Base-by-base conservation (phyloP, 2,113 vertebrate species). In the Tenebrosternarchus preto region DNA sequence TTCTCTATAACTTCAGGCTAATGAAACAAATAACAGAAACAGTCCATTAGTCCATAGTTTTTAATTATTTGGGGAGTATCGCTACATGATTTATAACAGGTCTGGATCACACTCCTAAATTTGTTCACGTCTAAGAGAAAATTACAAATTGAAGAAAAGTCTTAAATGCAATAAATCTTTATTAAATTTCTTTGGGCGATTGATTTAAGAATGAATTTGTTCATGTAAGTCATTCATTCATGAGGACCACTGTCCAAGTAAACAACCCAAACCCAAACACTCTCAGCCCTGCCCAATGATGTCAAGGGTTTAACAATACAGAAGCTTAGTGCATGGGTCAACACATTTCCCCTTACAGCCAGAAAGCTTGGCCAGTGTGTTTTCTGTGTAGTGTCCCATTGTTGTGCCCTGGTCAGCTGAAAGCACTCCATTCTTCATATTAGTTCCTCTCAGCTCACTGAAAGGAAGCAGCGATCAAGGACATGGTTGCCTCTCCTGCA, bases 301-400 rank as follows among this genome's bases (percentile, higher is more conserved):
- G 31, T 11, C 22, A 68, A 68, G 20, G 1, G 20, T 20, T 36
- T 36, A 22, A 68, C 8, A n/a, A 7, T 39, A 22, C 60, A 53
- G 22, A 64, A 31, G n/a, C 31, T 39, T 16, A 56, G 46, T 22
- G 12, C n/a, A 57, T 24, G n/a, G 20, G n/a, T 68, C 64, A 68
- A 68, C 31, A 39, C 20, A 68, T 68, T 39, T 68, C 24, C 64
- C 64, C 29, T 61, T 19, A 71, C 56, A 79, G 39, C 6, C 15
- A 53, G 29, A 7, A 22, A 7, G 11, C 19, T 29, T 68, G 12
- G 15, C 43, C 57, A 55, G 24, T 24, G 25, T 46, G 8, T 70
- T 70, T 60, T 25, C 25, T 76, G 25, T 70, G 33, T 61, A 24
- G 59, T 20, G 36, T 2, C 43, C 57, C 43, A 76, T 75, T 75